phyloP scores from a whole-genome alignment of 2,888 invertebrate species.

The Iphiclides podalirius region DNA sequence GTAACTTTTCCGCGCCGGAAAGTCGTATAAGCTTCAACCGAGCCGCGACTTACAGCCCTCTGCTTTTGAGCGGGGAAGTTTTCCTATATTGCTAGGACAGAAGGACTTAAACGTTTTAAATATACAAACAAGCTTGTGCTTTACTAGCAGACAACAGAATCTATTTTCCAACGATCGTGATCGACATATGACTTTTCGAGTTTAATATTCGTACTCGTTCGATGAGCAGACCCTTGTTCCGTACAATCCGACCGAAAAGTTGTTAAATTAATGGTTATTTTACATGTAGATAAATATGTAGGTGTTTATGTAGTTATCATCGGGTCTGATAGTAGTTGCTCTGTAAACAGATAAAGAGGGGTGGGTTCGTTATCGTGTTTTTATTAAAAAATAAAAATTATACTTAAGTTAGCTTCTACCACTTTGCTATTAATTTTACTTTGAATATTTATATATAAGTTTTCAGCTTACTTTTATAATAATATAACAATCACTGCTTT shows the following conservation, averaged over 20 bases:
- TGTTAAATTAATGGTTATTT: slow-evolving; percentile 33
- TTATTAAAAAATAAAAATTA: no score
- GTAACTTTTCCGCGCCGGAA: slow-evolving; percentile 54
- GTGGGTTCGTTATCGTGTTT: no score
- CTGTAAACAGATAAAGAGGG: no score
- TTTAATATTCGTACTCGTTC: slow-evolving; percentile 53
- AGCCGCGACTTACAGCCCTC: slow-evolving; percentile 54
- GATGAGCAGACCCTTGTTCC: slow-evolving; percentile 68
- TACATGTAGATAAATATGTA: slow-evolving; percentile 18
- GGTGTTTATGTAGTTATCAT: slow-evolving; percentile 18
- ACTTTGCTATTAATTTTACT: no score
- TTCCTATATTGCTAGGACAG: slow-evolving; percentile 34
- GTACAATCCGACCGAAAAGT: slow-evolving; percentile 67
- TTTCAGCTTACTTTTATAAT: no score
- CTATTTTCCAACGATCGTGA: slow-evolving; percentile 29
- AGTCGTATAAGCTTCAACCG: slow-evolving; percentile 53
- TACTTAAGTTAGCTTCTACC: no score
- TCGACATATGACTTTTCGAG: slow-evolving; percentile 54
- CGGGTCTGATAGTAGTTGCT: slow-evolving; percentile 2
- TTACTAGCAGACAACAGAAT: not conserved
- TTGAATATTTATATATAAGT: no score
- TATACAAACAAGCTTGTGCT: not conserved
- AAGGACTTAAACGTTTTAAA: slow-evolving; percentile 41
- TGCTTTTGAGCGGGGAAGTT: slow-evolving; percentile 44
- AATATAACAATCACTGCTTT: no score